Evolutionary conservation across 1,140 invertebrate genomes (phyloP).

Genomic region (Theocolax elegans): DNA sequence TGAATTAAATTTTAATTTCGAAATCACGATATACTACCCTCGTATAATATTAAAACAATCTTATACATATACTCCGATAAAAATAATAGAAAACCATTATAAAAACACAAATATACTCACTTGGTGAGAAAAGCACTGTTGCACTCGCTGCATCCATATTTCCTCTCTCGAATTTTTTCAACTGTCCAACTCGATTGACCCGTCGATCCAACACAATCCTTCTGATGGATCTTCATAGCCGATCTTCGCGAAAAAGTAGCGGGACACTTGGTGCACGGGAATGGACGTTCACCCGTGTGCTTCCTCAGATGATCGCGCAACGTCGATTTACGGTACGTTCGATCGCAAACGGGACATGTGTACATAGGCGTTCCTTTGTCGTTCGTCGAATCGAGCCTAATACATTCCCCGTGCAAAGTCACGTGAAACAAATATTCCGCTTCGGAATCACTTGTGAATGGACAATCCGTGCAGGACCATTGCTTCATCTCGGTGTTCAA

Average conservation of each 20-base stretch:
- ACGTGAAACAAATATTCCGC: slow-evolving; percentile 76
- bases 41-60: no score
- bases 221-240: slow-evolving; percentile 64
- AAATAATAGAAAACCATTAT: no score
- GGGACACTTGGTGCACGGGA: slow-evolving; percentile 71
- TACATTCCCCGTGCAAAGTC: slow-evolving; percentile 68
- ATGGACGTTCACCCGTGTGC: slow-evolving; percentile 84
- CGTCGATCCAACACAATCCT: slow-evolving; percentile 42
- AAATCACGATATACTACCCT: no score
- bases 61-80: no score
- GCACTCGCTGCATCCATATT: slow-evolving; percentile 71
- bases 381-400: no score
- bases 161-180: slow-evolving; percentile 41
- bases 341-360: slow-evolving; percentile 75
- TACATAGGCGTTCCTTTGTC: slow-evolving; percentile 62
- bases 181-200: slow-evolving; percentile 1
- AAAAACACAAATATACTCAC: no score
- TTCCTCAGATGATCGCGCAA: slow-evolving; percentile 76
- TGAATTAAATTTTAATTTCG: no score
- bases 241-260: slow-evolving; percentile 75
- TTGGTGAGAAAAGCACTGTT: slow-evolving; percentile 71
- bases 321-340: slow-evolving; percentile 76
- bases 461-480: slow-evolving; percentile 65
- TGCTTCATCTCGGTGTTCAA: neutral
- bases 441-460: slow-evolving; percentile 62